phyloP scores from a whole-genome alignment of 2,113 vertebrate genomes.

The Serranochromis macrocephalus region DNA sequence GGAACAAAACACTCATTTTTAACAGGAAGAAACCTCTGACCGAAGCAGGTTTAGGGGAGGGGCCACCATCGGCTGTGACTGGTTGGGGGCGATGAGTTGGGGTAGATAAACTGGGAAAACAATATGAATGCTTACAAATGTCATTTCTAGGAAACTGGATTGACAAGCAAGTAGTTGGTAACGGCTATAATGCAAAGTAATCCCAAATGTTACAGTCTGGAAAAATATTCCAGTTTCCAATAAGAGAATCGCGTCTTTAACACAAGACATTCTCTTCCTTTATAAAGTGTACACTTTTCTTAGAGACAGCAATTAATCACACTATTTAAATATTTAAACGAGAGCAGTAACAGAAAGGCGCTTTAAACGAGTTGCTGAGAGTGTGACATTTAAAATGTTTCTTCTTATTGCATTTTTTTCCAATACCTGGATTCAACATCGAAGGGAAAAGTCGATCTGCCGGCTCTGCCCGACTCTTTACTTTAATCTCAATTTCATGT shows the following conservation, averaged over 20 bases:
- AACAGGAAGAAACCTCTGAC: not conserved
- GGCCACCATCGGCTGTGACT: not conserved
- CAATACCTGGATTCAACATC: not conserved
- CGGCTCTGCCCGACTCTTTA: not conserved
- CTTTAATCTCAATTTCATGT: slow-evolving; percentile 39
- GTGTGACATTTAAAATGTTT: not conserved
- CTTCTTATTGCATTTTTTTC: not conserved
- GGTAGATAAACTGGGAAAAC: not conserved
- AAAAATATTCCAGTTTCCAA: not conserved
- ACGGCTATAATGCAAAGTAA: not conserved
- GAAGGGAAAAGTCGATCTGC: slow-evolving; percentile 15
- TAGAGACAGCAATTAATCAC: slow-evolving; percentile 10
- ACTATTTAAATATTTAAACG: not conserved
- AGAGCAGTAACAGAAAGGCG: not conserved
- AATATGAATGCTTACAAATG: not conserved
- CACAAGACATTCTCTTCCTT: not conserved
- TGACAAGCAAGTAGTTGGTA: not conserved
- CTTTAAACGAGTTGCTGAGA: not conserved
- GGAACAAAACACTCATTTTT: not conserved
- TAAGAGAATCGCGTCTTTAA: not conserved
- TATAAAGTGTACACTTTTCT: not conserved
- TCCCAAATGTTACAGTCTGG: not conserved
- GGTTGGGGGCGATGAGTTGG: not conserved
- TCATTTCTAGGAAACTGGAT: not conserved
- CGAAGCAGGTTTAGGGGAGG: not conserved